Conservation (phyloP, 2,888 invertebrate genomes). For the Scotopteryx bipunctaria region DNA sequence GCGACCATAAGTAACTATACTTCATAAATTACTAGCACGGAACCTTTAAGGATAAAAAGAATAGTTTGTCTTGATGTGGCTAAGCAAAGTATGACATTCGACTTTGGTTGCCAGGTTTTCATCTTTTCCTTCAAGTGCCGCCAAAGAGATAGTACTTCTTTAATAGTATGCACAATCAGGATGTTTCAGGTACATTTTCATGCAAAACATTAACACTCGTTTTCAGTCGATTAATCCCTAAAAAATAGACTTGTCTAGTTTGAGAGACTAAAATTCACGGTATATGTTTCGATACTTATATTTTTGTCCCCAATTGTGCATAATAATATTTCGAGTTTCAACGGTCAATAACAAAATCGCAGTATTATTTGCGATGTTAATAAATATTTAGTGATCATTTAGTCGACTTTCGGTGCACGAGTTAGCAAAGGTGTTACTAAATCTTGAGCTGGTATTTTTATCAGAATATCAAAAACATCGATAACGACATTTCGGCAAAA, state of each 20-base stretch:
- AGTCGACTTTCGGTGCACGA: constrained; percentile 32
- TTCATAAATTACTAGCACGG: no score
- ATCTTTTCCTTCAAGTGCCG: not conserved
- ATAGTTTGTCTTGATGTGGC: not conserved
- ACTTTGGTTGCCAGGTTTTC: not conserved
- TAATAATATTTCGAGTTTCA: constrained; percentile 8
- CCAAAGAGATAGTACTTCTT: not conserved
- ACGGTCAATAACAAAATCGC: constrained; percentile 5
- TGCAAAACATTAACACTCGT: constrained; percentile 1
- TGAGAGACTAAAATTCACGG: not conserved
- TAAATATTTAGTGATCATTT: constrained; percentile 11
- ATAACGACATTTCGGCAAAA: no score
- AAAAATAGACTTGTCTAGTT: not conserved
- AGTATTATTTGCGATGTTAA: constrained; percentile 1
- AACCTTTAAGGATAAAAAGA: not conserved
- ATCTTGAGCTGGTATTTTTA: not conserved
- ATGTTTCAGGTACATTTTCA: constrained; percentile 10
- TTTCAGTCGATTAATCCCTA: constrained; percentile 1
- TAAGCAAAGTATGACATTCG: no score
- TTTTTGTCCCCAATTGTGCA: constrained; percentile 10
- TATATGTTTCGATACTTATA: constrained; percentile 1
- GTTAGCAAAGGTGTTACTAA: constrained; percentile 31
- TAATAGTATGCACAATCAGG: constrained; percentile 5
- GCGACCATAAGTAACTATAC: not conserved
- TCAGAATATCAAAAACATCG: no score